These are phyloP conservation scores for Labeo rohita DNA, from an alignment of 2,113 vertebrate genomes.

Conservation along the genomic window DNA sequence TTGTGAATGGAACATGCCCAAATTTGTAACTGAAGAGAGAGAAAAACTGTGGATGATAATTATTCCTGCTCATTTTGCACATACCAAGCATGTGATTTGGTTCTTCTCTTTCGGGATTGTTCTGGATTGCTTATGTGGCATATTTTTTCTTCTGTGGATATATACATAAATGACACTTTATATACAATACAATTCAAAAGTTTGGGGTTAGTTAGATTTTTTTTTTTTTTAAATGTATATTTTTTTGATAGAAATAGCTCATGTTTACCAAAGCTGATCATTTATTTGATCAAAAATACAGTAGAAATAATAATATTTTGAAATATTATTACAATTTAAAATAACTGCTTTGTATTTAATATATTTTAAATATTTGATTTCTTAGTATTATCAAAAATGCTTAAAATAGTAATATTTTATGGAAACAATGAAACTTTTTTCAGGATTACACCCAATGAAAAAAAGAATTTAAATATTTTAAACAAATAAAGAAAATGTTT, in stretches of 20 bases:
- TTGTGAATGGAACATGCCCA: conserved; percentile 27
- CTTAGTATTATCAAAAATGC: not conserved
- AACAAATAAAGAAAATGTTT: too few relatives aligned
- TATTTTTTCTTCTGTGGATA: not conserved
- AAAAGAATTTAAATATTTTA: too few relatives aligned
- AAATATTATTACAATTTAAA: not conserved
- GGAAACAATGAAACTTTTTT: not conserved
- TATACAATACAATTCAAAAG: not conserved
- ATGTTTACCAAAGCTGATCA: not conserved
- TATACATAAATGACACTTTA: not conserved
- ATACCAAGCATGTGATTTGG: not conserved
- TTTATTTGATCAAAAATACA: not conserved
- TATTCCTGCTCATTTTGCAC: not conserved
- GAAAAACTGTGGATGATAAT: not conserved
- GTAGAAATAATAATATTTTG: not conserved
- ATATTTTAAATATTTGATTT: not conserved
- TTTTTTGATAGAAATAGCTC: not conserved
- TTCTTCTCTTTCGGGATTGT: not conserved
- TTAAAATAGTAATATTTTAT: not conserved
- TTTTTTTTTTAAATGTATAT: not conserved
- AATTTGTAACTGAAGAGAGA: not conserved
- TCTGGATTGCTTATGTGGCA: not conserved
- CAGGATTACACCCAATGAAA: too few relatives aligned
- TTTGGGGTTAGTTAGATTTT: not conserved
- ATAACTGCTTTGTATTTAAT: not conserved